Percentiles rank a stretch among this genome's conserved stretches.
Conservation (phyloP, 2,113 vertebrate genomes). For the Nycticorax nycticorax region DNA sequence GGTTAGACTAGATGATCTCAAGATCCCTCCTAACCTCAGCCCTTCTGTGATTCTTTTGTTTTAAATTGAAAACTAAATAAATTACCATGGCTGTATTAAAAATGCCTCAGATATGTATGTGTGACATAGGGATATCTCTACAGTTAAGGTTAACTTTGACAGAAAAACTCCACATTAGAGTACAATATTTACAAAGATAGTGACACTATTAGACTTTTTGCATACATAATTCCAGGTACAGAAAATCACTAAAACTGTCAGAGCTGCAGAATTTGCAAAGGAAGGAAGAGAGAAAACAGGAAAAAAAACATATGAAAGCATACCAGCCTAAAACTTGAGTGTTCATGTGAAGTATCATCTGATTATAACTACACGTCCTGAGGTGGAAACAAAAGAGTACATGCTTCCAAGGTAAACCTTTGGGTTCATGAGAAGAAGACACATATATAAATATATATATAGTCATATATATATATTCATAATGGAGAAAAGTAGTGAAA, state of each 20-base stretch:
- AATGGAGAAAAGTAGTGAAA: neutral
- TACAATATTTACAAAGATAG: neutral
- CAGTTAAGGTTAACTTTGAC: neutral
- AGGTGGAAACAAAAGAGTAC: neutral
- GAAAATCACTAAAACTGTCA: neutral
- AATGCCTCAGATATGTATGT: neutral
- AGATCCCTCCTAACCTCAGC: neutral
- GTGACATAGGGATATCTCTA: neutral
- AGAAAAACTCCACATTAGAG: neutral
- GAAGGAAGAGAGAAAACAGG: neutral
- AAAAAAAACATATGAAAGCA: neutral
- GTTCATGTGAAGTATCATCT: neutral
- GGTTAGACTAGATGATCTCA: neutral
- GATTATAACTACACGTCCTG: neutral
- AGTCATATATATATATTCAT: neutral
- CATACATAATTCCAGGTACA: neutral
- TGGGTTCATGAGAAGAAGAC: neutral
- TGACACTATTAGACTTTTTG: neutral
- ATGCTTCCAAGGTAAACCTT: neutral
- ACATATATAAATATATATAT: too few relatives aligned
- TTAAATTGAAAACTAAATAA: neutral
- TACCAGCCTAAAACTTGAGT: neutral
- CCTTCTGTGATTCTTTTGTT: neutral
- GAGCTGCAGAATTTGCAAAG: neutral
- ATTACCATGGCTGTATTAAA: neutral